phyloP scores from a whole-genome alignment of 2,113 vertebrate species.

The Oryzias woworae region DNA sequence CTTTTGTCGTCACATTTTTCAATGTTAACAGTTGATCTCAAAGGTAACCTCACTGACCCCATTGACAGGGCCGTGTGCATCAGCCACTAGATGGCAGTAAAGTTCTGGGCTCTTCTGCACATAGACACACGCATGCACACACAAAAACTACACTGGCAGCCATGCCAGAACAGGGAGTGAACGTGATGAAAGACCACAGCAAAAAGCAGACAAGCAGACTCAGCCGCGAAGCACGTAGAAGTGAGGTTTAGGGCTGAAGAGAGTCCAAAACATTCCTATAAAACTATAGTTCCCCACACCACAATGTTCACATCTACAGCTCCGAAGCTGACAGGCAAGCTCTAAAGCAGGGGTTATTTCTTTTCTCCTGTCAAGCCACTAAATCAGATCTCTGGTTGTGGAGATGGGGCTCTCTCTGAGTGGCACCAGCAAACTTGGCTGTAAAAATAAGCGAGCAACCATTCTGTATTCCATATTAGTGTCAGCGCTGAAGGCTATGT shows the following conservation, averaged over 20 bases:
- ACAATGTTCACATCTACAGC: slow-evolving; percentile 42
- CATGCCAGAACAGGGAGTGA: slow-evolving; percentile 62
- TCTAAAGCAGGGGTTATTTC: slow-evolving; percentile 21
- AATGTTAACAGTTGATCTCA: slow-evolving; percentile 5
- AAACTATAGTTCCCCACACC: slow-evolving; percentile 39
- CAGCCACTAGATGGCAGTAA: slow-evolving; percentile 70
- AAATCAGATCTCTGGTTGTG: slow-evolving; percentile 19
- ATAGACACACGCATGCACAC: slow-evolving; percentile 28
- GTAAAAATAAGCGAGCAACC: slow-evolving; percentile 47
- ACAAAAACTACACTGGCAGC: slow-evolving; percentile 20
- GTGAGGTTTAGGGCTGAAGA: slow-evolving; percentile 33
- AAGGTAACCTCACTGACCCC: slow-evolving; percentile 23
- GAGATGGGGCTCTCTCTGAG: slow-evolving; percentile 23
- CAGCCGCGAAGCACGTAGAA: slow-evolving; percentile 62
- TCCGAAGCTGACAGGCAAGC: slow-evolving; percentile 22
- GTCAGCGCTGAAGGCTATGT: slow-evolving; percentile 43
- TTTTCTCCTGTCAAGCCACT: slow-evolving; percentile 20
- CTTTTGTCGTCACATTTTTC: not conserved
- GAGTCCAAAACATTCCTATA: slow-evolving; percentile 44
- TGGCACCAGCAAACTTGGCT: slow-evolving; percentile 38
- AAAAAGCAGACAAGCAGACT: slow-evolving; percentile 68
- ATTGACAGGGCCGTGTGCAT: not conserved
- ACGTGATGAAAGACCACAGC: slow-evolving; percentile 72
- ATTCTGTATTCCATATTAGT: slow-evolving; percentile 39
- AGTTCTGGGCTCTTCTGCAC: slow-evolving; percentile 40